Conservation (phyloP, 2,797 vertebrate species). For the Bucorvus abyssinicus region DNA sequence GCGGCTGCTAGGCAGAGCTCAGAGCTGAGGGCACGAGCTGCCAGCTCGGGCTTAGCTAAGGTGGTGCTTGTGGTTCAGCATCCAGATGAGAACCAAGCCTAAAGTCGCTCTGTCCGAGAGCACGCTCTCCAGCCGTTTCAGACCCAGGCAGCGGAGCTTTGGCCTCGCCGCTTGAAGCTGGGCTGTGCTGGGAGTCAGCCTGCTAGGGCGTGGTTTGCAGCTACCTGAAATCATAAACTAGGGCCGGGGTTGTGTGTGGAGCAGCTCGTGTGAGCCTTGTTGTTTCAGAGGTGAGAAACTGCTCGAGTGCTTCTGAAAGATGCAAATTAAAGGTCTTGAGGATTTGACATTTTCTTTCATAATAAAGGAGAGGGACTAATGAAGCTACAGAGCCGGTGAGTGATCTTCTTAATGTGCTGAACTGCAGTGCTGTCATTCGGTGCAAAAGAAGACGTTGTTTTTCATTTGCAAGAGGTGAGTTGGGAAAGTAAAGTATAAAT, state of each 20-base stretch:
- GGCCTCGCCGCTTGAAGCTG: accelerated
- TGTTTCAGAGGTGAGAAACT: not conserved
- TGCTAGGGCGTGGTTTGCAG: not conserved
- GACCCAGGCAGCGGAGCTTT: not conserved
- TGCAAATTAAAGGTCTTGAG: not conserved
- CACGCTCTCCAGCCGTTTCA: not conserved
- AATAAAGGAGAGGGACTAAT: not conserved
- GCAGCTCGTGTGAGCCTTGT: not conserved
- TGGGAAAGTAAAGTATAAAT: not conserved
- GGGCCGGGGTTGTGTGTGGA: not conserved
- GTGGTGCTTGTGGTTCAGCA: not conserved
- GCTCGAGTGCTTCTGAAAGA: not conserved
- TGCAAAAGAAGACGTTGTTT: not conserved
- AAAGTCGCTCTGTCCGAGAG: not conserved
- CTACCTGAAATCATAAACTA: not conserved
- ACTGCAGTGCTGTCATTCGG: not conserved
- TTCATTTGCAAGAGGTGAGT: not conserved
- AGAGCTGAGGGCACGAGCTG: not conserved
- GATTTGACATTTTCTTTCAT: not conserved
- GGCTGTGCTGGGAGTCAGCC: not conserved
- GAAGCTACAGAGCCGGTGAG: not conserved
- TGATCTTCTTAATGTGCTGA: conserved; percentile 7
- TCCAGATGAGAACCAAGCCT: not conserved
- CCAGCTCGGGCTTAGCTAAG: not conserved
- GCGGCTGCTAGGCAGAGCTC: not conserved